Evolutionary conservation across 2,888 invertebrate species (phyloP).

Genomic region (Epiblema foenella): DNA sequence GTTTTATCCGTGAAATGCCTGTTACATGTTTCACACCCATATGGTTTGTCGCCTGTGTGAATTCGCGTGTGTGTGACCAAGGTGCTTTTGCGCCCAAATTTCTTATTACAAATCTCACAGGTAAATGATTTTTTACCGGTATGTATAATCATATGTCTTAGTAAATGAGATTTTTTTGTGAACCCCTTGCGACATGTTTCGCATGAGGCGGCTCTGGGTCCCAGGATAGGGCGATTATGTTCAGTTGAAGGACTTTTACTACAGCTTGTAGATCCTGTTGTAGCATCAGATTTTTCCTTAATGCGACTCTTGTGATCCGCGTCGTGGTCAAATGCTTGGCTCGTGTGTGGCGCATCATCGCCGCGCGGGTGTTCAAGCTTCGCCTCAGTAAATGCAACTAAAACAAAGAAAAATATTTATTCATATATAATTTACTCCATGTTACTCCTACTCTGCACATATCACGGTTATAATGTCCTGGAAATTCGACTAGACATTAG

Average conservation of each 20-base stretch:
- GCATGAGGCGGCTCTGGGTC: not conserved
- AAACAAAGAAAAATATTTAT: not conserved
- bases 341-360: not conserved
- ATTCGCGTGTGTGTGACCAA: not conserved
- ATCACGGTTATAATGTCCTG: no score
- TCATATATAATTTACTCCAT: no score
- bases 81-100: not conserved
- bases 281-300: not conserved
- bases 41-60: not conserved
- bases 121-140: constrained; percentile 1
- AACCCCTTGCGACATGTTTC: not conserved
- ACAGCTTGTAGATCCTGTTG: not conserved
- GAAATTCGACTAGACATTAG: no score
- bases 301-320: not conserved
- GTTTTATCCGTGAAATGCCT: not conserved
- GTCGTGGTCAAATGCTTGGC: not conserved
- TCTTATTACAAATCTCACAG: not conserved
- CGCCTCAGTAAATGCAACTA: not conserved
- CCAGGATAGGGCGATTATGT: not conserved
- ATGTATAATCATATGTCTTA: not conserved
- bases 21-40: constrained; percentile 1
- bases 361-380: not conserved
- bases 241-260: not conserved
- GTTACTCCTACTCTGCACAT: no score
- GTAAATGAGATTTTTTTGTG: not conserved